These are phyloP conservation scores for Agonopterix subpropinquella DNA, from an alignment of 2,888 invertebrate genomes.

Conservation along the genomic window DNA sequence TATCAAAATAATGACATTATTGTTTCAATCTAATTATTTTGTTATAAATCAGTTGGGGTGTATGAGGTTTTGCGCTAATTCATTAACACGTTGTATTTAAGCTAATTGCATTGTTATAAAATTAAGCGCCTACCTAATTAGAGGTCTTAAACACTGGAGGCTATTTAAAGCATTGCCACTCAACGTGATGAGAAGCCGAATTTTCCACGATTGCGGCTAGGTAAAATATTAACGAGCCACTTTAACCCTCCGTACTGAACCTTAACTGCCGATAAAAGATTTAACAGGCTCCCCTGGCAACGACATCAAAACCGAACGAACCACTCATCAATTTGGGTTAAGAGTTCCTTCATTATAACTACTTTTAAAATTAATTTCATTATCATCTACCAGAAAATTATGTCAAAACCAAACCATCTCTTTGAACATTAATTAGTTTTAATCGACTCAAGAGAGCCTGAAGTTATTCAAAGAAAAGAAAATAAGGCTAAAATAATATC, in stretches of 20 bases:
- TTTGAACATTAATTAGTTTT: no score
- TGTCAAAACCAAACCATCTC: background rate
- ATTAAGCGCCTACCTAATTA: no score
- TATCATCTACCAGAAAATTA: slow-evolving; percentile 1
- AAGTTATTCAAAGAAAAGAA: slow-evolving; percentile 1
- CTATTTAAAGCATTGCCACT: background rate
- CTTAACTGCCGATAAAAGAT: slow-evolving; percentile 47
- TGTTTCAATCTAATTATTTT: no score
- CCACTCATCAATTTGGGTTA: slow-evolving; percentile 37
- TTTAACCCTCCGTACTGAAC: slow-evolving; percentile 19
- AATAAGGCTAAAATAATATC: slow-evolving; percentile 7
- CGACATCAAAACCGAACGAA: slow-evolving; percentile 41
- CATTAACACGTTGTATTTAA: no score
- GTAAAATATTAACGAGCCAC: slow-evolving; percentile 37
- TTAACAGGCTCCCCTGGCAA: slow-evolving; percentile 38
- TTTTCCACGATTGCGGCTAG: slow-evolving; percentile 24
- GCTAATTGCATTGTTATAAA: no score
- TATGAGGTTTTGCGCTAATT: no score
- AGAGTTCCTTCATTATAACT: slow-evolving; percentile 15
- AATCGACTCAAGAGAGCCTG: background rate
- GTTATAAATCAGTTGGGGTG: no score
- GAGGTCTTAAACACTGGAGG: background rate
- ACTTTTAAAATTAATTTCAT: slow-evolving; percentile 12
- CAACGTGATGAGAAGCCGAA: slow-evolving; percentile 21
- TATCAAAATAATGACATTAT: no score